Conservation (phyloP, 2,888 invertebrate species). For the Scrobipalpa costella region DNA sequence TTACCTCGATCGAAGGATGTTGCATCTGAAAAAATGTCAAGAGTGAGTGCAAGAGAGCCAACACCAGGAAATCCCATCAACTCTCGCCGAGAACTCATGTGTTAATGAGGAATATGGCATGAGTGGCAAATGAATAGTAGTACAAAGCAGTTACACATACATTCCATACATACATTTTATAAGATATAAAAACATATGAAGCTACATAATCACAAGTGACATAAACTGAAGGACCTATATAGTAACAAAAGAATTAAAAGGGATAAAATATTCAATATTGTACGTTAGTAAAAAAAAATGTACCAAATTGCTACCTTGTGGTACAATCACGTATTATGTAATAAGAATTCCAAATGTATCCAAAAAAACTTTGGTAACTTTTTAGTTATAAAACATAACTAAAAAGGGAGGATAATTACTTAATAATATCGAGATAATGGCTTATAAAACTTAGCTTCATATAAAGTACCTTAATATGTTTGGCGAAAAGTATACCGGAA, state of each 20-base stretch:
- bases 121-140: slow-evolving; percentile 48
- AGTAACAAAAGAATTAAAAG: not conserved
- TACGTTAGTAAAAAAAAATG: not conserved
- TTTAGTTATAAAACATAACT: no score
- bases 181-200: slow-evolving; percentile 11
- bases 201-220: slow-evolving; percentile 33
- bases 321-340: not conserved
- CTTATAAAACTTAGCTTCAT: no score
- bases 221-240: slow-evolving; percentile 7
- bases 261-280: not conserved
- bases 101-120: slow-evolving; percentile 13
- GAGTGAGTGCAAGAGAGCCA: slow-evolving; percentile 53
- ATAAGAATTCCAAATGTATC: not conserved
- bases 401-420: no score
- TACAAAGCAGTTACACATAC: slow-evolving; percentile 73
- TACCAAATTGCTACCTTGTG: not conserved
- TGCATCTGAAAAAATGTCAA: slow-evolving; percentile 73
- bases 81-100: slow-evolving; percentile 48
- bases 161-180: slow-evolving; percentile 35
- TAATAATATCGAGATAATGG: no score
- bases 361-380: no score
- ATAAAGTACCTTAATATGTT: not conserved
- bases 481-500: not conserved
- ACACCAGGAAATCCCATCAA: slow-evolving; percentile 67
- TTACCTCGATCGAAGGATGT: slow-evolving; percentile 73